Base-by-base conservation (phyloP, 2,888 invertebrate genomes). In the Eupithecia inturbata region DNA sequence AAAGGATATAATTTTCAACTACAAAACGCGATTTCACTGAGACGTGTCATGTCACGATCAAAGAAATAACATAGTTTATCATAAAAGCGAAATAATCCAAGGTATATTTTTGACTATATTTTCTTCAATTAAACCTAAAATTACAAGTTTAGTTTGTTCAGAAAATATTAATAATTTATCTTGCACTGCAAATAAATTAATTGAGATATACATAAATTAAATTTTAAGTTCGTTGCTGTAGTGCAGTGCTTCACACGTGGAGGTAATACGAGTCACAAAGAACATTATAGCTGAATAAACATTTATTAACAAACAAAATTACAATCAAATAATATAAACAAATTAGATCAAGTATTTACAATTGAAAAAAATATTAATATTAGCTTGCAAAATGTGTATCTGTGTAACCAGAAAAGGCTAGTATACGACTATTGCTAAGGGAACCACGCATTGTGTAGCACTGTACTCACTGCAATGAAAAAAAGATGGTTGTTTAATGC, bases 1-100 rank as follows among this genome's bases (percentile, higher is more conserved):
- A 64, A 64, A 64, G 36, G 36, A 63, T 33, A 33, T 62, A 62
- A 62, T 31, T 62, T 62, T 62, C 28, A 19, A 62, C 16, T 62
- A 31, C 31, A 28, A 62, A 62, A 62, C 62, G 31, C 31, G 31
- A 31, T 31, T 57, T 57, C 12, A 26, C 57, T 26, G 26, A 26
- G 57, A 57, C 26, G 53, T 57, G 0, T n/a, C n/a, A 49, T n/a
- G 49, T 49, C 3, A 26, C 57, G 26, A 57, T 57, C 26, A 26
- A 14, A 14, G 26, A 57, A 26, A 57, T 26, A 57, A 57, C 12
- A 26, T 14, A 57, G 1, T 53, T 53, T 10, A 57, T 12, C 57
- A 57, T 14, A 5, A 26, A 26, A 57, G 22, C 12, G 57, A 57
- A 57, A 22, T 57, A 57, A 57, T 57, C 57, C 22, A 57, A 26